These are phyloP conservation scores for Meteorus sp. DNA, from an alignment of 1,140 invertebrate genomes.

Conservation along the genomic window DNA sequence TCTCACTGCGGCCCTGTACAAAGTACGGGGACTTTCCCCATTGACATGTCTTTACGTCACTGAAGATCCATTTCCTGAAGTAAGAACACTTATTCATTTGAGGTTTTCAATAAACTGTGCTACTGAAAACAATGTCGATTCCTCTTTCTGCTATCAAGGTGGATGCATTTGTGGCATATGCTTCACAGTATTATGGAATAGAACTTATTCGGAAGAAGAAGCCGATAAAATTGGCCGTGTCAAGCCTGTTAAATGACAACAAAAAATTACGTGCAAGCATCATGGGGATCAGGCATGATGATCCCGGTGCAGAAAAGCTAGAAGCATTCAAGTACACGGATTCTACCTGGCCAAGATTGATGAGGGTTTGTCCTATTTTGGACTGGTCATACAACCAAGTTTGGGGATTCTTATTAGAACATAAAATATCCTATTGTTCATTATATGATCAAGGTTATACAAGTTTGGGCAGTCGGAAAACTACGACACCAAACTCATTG, in stretches of 20 bases:
- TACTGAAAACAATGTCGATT: neutral
- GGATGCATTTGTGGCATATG: slow-evolving; percentile 78
- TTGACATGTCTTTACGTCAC: slow-evolving; percentile 57
- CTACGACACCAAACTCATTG: slow-evolving; percentile 79
- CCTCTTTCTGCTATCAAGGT: slow-evolving; percentile 52
- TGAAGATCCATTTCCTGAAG: slow-evolving; percentile 78
- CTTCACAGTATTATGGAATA: slow-evolving; percentile 73
- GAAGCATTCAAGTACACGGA: slow-evolving; percentile 69
- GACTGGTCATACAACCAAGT: slow-evolving; percentile 89
- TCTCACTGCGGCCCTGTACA: slow-evolving; percentile 68
- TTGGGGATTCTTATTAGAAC: slow-evolving; percentile 81
- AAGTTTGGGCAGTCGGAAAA: slow-evolving; percentile 77
- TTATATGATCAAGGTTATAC: slow-evolving; percentile 90
- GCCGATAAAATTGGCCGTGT: slow-evolving; percentile 73
- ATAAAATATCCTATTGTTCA: slow-evolving; percentile 83
- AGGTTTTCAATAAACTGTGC: slow-evolving; percentile 4
- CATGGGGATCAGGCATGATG: slow-evolving; percentile 84
- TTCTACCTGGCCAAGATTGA: slow-evolving; percentile 81
- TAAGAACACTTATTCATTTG: slow-evolving; percentile 24
- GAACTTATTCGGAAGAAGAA: slow-evolving; percentile 70
- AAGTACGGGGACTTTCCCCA: slow-evolving; percentile 51
- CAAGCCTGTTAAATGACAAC: slow-evolving; percentile 65
- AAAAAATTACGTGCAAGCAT: slow-evolving; percentile 77
- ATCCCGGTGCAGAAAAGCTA: slow-evolving; percentile 75
- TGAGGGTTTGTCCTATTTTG: slow-evolving; percentile 85